Percentiles rank a stretch among this genome's conserved stretches.
These are phyloP conservation scores for Pangasianodon gigas DNA, from an alignment of 2,113 vertebrate species.

Conservation along the genomic window DNA sequence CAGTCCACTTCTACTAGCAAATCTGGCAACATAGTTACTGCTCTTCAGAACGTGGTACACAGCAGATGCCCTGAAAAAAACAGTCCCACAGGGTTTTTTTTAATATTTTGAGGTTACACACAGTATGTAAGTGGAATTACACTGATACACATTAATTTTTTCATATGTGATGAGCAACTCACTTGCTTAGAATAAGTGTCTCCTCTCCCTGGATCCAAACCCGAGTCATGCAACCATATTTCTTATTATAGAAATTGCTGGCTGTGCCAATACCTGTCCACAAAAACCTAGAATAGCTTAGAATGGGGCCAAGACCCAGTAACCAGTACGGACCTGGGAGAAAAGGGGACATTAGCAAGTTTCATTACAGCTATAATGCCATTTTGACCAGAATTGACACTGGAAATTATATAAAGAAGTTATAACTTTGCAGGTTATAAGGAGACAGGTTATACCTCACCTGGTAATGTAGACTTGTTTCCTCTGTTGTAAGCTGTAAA, in stretches of 20 bases:
- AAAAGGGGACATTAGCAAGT: background rate
- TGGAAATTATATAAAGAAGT: background rate
- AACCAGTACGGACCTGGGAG: constrained; percentile 84
- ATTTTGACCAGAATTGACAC: background rate
- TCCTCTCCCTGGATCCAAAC: constrained; percentile 95
- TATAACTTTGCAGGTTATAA: background rate
- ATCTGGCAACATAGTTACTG: constrained; percentile 80
- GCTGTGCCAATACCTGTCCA: constrained; percentile 92
- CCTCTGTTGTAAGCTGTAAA: constrained; percentile 71
- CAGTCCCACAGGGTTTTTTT: background rate
- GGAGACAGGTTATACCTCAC: constrained; percentile 63
- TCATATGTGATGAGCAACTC: constrained; percentile 51
- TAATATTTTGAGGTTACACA: background rate
- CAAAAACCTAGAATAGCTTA: constrained; percentile 85
- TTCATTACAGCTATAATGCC: background rate
- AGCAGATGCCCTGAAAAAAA: constrained; percentile 78
- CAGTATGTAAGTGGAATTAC: background rate
- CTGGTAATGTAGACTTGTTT: constrained; percentile 78
- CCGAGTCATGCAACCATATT: constrained; percentile 86
- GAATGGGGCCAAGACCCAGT: constrained; percentile 85
- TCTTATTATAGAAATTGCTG: constrained; percentile 91
- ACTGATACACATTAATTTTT: background rate
- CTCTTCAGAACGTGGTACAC: constrained; percentile 88
- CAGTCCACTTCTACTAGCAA: constrained; percentile 84
- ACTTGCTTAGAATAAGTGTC: constrained; percentile 92